Base-by-base conservation (phyloP, 2,113 vertebrate species). In the Erythrocercus mccallii region DNA sequence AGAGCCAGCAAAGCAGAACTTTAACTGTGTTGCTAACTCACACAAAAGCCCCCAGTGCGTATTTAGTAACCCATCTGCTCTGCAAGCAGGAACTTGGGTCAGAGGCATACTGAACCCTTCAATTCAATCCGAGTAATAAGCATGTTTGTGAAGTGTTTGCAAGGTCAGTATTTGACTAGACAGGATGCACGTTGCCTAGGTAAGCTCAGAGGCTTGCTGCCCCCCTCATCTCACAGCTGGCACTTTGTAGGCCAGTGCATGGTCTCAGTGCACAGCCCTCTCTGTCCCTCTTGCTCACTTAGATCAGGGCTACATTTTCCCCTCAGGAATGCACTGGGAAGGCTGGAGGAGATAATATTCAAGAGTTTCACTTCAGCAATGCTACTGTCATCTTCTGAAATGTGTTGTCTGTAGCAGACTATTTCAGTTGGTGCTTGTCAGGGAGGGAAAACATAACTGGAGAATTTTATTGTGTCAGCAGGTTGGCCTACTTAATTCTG, bases 51-150 rank as follows among this genome's bases (percentile, higher is more conserved):
- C 61, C n/a, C 30, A 53, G 79, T 8, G 37, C 2, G 2, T 37
- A 70, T 92, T 93, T 88, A 92, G 74, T 60, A 76, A 83, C 47
- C 73, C 90, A 78, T 86, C 68, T 94, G 86, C 86, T 88, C 88
- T 68, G 38, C 64, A 53, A 53, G 81, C 37, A 60, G 16, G 30
- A 56, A 22, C 88, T 54, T 25, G 5, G 88, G 76, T 84, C 88
- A 94, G 76, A 47, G 40, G 62, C 4, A 0, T 19, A 35, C 25
- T 9, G 50, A 90, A 24, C 16, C 40, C 38, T 86, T 62, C 2
- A 5, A 40, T 45, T 73, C 64, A 64, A 12, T 18, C 37, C 82
- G 65, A 61, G 22, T 13, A 30, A 80, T 7, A 24, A 1, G 31
- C 3, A 38, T 0, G 1, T 24, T 54, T 58, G 35, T 47, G 31